A percentile compares a stretch with the other conserved stretches of the same genome.
These are phyloP conservation scores for Sanderia malayensis DNA, from an alignment of 30 jellyfish, hydroid and myxozoan species.

Conservation along the genomic window DNA sequence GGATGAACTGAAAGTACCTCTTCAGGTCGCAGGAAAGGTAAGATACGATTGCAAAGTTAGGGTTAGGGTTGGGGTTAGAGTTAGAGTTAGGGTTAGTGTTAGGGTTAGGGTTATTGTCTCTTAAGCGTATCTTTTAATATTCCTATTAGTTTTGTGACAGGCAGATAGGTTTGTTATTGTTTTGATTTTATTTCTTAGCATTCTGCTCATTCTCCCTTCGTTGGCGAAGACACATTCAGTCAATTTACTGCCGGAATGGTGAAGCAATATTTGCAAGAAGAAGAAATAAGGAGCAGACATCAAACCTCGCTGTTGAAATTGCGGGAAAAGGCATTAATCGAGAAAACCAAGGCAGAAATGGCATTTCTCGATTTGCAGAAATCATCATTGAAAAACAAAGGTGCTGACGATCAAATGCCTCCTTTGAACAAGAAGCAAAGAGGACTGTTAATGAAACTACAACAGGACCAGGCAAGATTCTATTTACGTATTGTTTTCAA, in stretches of 20 bases:
- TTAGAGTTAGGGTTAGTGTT: too few relatives aligned
- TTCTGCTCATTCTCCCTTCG: slow-evolving; percentile 79
- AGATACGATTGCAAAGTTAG: background rate
- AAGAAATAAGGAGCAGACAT: slow-evolving; percentile 84
- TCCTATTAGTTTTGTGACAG: too few relatives aligned
- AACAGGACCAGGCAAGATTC: slow-evolving; percentile 78
- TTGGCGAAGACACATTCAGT: slow-evolving; percentile 83
- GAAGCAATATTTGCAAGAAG: slow-evolving; percentile 87
- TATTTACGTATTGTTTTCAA: background rate
- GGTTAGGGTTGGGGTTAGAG: too few relatives aligned
- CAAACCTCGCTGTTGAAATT: slow-evolving; percentile 80
- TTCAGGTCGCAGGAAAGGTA: slow-evolving; percentile 27
- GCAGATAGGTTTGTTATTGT: background rate
- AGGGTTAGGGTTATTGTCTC: too few relatives aligned
- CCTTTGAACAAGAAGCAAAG: slow-evolving; percentile 88
- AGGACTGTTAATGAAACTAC: slow-evolving; percentile 73
- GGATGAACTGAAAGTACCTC: slow-evolving; percentile 42
- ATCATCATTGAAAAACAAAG: slow-evolving; percentile 61
- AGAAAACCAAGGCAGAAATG: slow-evolving; percentile 93
- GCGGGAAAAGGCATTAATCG: slow-evolving; percentile 87
- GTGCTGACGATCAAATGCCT: slow-evolving; percentile 92
- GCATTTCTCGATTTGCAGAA: slow-evolving; percentile 87
- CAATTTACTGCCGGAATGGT: slow-evolving; percentile 80
- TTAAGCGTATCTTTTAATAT: too few relatives aligned
- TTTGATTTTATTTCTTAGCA: slow-evolving; percentile 18